Percentiles rank a stretch among this genome's conserved stretches.
Conservation (phyloP, 2,113 vertebrate genomes). For the Scomber colias region DNA sequence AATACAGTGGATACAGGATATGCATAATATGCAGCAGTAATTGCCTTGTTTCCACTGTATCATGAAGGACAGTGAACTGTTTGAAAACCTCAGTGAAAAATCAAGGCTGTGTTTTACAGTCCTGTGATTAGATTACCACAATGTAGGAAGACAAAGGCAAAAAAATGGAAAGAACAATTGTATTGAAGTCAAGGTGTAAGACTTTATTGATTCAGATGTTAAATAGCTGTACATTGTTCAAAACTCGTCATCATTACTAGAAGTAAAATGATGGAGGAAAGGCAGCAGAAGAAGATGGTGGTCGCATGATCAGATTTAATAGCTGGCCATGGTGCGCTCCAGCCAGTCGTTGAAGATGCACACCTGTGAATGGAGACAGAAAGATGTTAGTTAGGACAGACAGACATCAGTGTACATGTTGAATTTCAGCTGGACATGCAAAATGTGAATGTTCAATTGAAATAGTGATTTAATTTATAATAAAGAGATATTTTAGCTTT, state of each 20-base stretch:
- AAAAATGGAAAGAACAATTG: not conserved
- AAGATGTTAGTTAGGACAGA: not conserved
- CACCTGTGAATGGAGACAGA: constrained; percentile 60
- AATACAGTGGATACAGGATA: too few species aligned
- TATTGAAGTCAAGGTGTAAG: not conserved
- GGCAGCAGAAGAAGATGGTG: constrained; percentile 11
- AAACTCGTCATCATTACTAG: not conserved
- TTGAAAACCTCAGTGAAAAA: not conserved
- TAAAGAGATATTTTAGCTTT: not conserved
- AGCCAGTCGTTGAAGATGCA: constrained; percentile 76
- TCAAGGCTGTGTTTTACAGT: not conserved
- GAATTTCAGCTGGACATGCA: not conserved
- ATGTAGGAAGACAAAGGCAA: not conserved
- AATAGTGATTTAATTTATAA: not conserved
- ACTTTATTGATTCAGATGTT: constrained; percentile 55
- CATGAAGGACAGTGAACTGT: not conserved
- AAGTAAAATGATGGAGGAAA: constrained; percentile 2
- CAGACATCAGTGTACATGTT: not conserved
- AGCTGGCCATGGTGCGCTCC: constrained; percentile 59
- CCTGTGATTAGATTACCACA: not conserved
- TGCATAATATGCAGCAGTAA: not conserved
- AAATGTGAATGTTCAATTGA: not conserved
- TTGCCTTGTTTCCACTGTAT: not conserved
- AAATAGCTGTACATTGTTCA: constrained; percentile 10
- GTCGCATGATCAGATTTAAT: constrained; percentile 51